Evolutionary conservation across 2,888 invertebrate species (phyloP).

Genomic region (Melinopterus prodromus): DNA sequence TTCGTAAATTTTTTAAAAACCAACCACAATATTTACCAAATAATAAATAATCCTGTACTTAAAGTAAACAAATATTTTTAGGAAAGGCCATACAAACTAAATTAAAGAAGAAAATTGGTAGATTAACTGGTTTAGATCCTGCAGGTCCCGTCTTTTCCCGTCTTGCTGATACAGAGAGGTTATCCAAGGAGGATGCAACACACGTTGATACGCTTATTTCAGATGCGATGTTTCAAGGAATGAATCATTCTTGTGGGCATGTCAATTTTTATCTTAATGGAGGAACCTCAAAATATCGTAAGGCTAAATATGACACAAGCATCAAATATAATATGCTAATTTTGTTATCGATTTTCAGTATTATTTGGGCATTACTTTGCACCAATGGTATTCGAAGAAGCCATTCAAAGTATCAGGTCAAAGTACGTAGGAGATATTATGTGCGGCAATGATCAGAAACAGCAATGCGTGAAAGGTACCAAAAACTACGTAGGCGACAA

Average conservation of each 20-base stretch:
- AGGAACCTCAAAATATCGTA: constrained; percentile 53
- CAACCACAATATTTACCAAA: too few species aligned
- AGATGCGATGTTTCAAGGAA: constrained; percentile 72
- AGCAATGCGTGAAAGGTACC: too few species aligned
- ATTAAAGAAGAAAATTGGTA: constrained; percentile 21
- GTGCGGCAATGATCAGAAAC: background rate
- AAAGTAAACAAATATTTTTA: constrained; percentile 11
- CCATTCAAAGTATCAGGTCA: background rate
- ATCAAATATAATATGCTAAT: background rate
- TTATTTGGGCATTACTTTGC: background rate
- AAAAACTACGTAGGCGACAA: too few species aligned
- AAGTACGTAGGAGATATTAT: background rate
- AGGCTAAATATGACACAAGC: background rate
- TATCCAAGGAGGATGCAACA: constrained; percentile 66
- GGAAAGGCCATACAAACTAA: constrained; percentile 28
- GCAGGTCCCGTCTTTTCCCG: constrained; percentile 68
- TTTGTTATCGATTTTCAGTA: background rate
- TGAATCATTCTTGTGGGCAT: constrained; percentile 70
- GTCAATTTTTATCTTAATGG: constrained; percentile 79
- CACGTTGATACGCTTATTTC: constrained; percentile 76
- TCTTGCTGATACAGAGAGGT: constrained; percentile 60
- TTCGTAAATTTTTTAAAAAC: too few species aligned
- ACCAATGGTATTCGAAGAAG: background rate
- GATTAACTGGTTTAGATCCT: constrained; percentile 63
- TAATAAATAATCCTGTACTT: too few species aligned